These are phyloP conservation scores for Oryzias javanicus DNA, from an alignment of 2,113 vertebrate genomes.

Conservation along the genomic window DNA sequence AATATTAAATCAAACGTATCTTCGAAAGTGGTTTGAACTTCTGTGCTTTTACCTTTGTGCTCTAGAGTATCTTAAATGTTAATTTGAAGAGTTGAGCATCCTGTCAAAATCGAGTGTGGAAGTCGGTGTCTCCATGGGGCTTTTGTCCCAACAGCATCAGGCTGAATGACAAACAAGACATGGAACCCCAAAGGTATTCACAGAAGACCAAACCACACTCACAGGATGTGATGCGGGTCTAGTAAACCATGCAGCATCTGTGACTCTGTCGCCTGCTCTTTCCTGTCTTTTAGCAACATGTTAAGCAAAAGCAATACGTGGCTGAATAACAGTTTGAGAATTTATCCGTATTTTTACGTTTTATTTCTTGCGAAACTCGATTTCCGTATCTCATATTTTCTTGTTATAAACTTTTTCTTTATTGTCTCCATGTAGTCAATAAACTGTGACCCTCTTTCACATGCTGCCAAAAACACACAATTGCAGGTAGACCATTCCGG, in stretches of 20 bases:
- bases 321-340: too few species aligned
- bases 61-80: too few species aligned
- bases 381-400: background rate
- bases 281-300: conserved; percentile 7
- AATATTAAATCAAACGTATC: too few species aligned
- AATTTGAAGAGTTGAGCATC: too few species aligned
- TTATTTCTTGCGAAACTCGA: background rate
- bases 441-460: conserved; percentile 11
- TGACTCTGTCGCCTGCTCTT: conserved; percentile 9
- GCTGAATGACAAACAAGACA: conserved; percentile 29
- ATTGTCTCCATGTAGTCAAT: background rate
- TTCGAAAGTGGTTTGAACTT: too few species aligned
- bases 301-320: too few species aligned
- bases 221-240: conserved; percentile 14
- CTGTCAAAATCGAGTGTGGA: conserved; percentile 6
- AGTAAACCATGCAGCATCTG: background rate
- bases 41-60: too few species aligned
- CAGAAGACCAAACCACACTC: background rate
- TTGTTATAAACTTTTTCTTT: accelerated
- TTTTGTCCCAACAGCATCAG: conserved; percentile 26
- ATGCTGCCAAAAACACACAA: background rate
- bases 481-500: conserved; percentile 41
- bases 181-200: conserved; percentile 10
- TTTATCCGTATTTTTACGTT: too few species aligned
- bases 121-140: conserved; percentile 25